Evolutionary conservation across 1,140 invertebrate species (phyloP), one percentile per base, ranked within the genome.

Genomic region (Rhagoletis zephyria): DNA sequence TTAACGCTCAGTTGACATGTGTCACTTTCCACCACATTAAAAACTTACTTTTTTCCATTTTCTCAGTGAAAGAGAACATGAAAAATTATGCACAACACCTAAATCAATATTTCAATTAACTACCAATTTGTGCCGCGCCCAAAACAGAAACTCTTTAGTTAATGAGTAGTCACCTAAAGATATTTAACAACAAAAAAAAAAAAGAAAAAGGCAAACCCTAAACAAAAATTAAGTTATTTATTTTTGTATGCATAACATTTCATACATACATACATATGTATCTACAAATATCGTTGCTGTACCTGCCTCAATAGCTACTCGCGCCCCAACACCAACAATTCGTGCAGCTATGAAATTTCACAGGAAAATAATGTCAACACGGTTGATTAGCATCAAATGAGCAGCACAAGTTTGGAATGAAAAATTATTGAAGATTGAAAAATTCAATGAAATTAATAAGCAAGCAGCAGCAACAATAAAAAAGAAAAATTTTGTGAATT

Each of bases 401-500:
- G 65, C 61, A 87, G 87, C 30, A 70, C 48, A 64, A 86, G 85
- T 60, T 85, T 14, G 81, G 63, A 88, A 77, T 85, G 85, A 45
- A 87, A 85, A 92, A 92, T 92, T 92, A 91, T 92, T 92, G 92
- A 90, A 92, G 92, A 90, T 89, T 90, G 88, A 89, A 64, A 63
- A 61, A 81, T 10, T 59, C 48, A 14, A 3, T 81, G 74, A 81
- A 30, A 51, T 56, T n/a, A 10, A 10, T 77, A 77, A 51, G 45
- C 70, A 40, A 51, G 3, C 4, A 56, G 16, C 4, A 63, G 16
- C 16, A 87, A 92, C 90, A 87, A 90, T 90, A 92, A 92, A 14
- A 63, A 16, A 12, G 5, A 56, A 56, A 56, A 30, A 30, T 30
- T 30, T 30, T 30, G n/a, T 56, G 48, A 81, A 10, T 19, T 91